A percentile compares a stretch with the other conserved stretches of the same genome.
Evolutionary conservation across 2,888 invertebrate genomes (phyloP).

Genomic region (Drosophila macrospina): DNA sequence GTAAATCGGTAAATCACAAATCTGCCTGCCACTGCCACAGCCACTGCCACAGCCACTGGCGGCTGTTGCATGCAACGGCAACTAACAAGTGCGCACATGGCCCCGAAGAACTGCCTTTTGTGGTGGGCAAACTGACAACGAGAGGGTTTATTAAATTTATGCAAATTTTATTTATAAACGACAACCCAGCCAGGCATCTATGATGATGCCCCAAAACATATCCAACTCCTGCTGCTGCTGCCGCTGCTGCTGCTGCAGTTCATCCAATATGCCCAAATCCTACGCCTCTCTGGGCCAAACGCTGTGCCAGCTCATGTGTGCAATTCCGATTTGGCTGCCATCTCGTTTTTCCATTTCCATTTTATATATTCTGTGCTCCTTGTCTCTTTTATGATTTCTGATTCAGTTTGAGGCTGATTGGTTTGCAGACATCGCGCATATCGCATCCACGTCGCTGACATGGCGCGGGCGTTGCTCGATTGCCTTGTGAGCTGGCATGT

Average conservation of each 20-base stretch:
- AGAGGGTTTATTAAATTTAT: conserved; percentile 80
- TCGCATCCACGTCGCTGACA: conserved; percentile 55
- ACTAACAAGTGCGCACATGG: conserved; percentile 65
- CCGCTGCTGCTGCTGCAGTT: conserved; percentile 18
- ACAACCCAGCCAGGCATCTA: conserved; percentile 44
- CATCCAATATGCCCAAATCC: conserved; percentile 67
- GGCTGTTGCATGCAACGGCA: conserved; percentile 35
- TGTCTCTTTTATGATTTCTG: conserved; percentile 73
- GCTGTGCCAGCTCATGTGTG: conserved; percentile 52
- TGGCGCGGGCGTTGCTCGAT: conserved; percentile 74
- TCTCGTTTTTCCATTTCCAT: conserved; percentile 8
- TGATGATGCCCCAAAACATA: conserved; percentile 15
- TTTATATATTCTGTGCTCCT: no score
- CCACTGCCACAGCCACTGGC: conserved; percentile 16
- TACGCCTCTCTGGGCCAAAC: conserved; percentile 40
- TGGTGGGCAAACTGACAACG: conserved; percentile 63
- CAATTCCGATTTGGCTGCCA: conserved; percentile 49
- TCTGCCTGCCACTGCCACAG: conserved; percentile 50
- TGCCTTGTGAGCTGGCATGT: conserved; percentile 63
- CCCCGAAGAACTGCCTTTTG: conserved; percentile 56
- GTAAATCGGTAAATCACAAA: conserved; percentile 81
- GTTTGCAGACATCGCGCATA: conserved; percentile 55
- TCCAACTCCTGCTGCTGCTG: not conserved
- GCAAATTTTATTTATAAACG: conserved; percentile 82
- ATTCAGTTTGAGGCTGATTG: conserved; percentile 78